Evolutionary conservation across 2,113 vertebrate genomes (phyloP).

Genomic region (Oxyura jamaicensis): DNA sequence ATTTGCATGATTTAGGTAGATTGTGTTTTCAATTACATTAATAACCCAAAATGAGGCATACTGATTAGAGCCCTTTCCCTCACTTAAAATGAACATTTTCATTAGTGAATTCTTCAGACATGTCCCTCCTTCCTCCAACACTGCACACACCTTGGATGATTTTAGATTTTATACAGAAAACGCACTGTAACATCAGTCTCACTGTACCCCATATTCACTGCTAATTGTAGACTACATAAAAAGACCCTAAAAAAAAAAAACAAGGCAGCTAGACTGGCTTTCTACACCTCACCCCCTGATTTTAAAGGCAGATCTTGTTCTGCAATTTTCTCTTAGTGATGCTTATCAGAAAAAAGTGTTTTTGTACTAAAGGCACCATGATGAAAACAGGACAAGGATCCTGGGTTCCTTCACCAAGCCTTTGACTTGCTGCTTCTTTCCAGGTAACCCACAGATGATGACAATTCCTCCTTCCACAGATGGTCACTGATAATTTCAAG

Average conservation of each 20-base stretch:
- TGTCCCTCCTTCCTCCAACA: neutral
- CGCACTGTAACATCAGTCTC: neutral
- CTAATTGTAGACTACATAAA: neutral
- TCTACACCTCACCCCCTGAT: neutral
- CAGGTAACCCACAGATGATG: neutral
- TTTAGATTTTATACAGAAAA: neutral
- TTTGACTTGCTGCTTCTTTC: neutral
- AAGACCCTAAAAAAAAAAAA: neutral
- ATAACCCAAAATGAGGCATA: conserved; percentile 60
- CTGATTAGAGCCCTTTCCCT: conserved; percentile 63
- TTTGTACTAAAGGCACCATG: neutral
- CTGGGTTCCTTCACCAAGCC: neutral
- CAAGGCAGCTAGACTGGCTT: too few species aligned
- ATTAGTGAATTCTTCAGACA: neutral
- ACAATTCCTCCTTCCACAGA: neutral
- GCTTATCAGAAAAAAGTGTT: neutral
- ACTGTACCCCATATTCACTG: neutral
- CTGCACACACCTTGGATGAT: neutral
- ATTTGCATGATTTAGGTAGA: conserved; percentile 70
- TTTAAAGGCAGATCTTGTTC: neutral
- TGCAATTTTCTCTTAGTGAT: neutral
- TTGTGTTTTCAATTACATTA: conserved; percentile 66
- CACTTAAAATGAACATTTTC: conserved; percentile 44
- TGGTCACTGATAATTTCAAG: too few species aligned
- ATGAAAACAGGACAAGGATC: neutral